These are phyloP conservation scores for Macrotis lagotis DNA, from an alignment of 2,113 vertebrate genomes.

Conservation along the genomic window DNA sequence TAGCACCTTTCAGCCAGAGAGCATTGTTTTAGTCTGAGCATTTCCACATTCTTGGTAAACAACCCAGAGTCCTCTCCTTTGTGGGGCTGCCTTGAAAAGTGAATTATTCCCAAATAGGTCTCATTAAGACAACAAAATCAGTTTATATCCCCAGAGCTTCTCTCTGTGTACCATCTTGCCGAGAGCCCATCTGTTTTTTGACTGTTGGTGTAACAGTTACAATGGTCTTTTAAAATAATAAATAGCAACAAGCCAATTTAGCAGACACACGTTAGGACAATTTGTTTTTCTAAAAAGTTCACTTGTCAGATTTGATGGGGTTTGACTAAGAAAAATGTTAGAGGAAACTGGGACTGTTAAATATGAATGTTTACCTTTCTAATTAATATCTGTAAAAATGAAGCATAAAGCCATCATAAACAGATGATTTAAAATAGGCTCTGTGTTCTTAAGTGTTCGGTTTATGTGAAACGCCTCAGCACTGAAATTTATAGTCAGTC, in stretches of 20 bases:
- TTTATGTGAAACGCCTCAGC: constrained; percentile 32
- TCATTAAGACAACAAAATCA: constrained; percentile 75
- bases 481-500: constrained; percentile 66
- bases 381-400: constrained; percentile 23
- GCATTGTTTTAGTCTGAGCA: constrained; percentile 58
- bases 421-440: constrained; percentile 56
- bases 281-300: constrained; percentile 61
- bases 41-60: constrained; percentile 66
- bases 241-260: constrained; percentile 64
- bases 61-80: constrained; percentile 61
- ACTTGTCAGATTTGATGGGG: constrained; percentile 57
- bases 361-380: constrained; percentile 57
- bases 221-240: constrained; percentile 61
- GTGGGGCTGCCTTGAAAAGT: constrained; percentile 61
- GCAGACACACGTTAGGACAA: constrained; percentile 39
- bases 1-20: constrained; percentile 52
- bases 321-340: constrained; percentile 57
- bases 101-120: constrained; percentile 68
- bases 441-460: constrained; percentile 19
- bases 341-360: constrained; percentile 36
- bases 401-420: constrained; percentile 49
- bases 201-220: constrained; percentile 47
- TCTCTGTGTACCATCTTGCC: constrained; percentile 31
- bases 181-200: constrained; percentile 69
- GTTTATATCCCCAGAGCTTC: constrained; percentile 60